phyloP scores from a whole-genome alignment of 1,140 invertebrate genomes.

The Sweltsa coloradensis region DNA sequence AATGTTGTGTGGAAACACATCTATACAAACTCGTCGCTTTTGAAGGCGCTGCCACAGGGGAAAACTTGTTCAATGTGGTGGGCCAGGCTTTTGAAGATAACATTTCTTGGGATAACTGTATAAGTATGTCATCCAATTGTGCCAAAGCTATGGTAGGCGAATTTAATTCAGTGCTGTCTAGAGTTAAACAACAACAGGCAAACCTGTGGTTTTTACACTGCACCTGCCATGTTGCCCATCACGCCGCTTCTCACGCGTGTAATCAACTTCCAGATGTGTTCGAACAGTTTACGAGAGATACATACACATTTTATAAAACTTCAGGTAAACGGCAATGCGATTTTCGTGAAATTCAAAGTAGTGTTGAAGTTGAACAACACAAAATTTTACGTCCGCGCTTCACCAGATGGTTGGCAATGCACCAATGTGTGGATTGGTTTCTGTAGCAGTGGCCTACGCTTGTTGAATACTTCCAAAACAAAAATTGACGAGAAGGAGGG shows the following conservation, averaged over 20 bases:
- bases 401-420: background rate
- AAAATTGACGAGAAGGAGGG: background rate
- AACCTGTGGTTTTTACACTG: slow-evolving; percentile 9
- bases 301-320: slow-evolving; percentile 8
- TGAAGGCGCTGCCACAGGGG: background rate
- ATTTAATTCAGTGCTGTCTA: slow-evolving; percentile 7
- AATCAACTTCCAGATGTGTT: slow-evolving; percentile 2
- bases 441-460: background rate
- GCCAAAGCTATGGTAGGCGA: slow-evolving; percentile 7
- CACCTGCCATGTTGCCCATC: slow-evolving; percentile 13
- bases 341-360: slow-evolving; percentile 8
- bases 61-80: slow-evolving; percentile 4
- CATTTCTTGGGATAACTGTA: slow-evolving; percentile 8
- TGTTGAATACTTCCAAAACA: slow-evolving; percentile 1
- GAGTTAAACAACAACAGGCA: slow-evolving; percentile 1
- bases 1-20: background rate
- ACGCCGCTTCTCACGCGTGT: slow-evolving; percentile 7
- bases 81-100: slow-evolving; percentile 1
- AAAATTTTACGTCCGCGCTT: slow-evolving; percentile 9
- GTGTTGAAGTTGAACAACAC: slow-evolving; percentile 4
- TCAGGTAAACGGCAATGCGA: slow-evolving; percentile 4
- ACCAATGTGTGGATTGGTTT: background rate
- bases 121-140: slow-evolving; percentile 11
- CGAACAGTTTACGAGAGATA: slow-evolving; percentile 8
- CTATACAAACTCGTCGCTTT: background rate